phyloP scores from a whole-genome alignment of 2,797 vertebrate genomes.

The Ptychobarbus kaznakovi region DNA sequence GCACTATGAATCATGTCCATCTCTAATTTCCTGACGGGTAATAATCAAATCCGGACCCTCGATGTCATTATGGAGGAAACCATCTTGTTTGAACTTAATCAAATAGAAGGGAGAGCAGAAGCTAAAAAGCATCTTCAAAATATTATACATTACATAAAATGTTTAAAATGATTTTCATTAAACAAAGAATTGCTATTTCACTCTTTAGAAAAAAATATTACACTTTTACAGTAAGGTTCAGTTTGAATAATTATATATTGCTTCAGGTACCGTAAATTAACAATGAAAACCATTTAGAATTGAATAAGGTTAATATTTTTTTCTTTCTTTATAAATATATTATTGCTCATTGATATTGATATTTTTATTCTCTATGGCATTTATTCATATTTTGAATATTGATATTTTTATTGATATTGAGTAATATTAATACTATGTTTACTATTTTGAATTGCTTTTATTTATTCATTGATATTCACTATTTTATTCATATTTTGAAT shows the following conservation, averaged over 20 bases:
- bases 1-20: neutral
- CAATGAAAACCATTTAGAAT: neutral
- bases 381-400: neutral
- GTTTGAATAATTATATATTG: neutral
- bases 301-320: neutral
- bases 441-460: too few species aligned
- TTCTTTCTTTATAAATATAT: neutral
- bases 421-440: too few species aligned
- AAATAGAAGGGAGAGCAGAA: constrained; percentile 6
- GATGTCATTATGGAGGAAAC: constrained; percentile 16
- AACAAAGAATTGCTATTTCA: neutral
- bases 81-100: constrained; percentile 11
- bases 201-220: neutral
- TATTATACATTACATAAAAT: neutral
- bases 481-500: neutral
- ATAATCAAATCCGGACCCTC: neutral
- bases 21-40: neutral
- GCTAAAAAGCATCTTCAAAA: neutral
- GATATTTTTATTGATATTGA: too few species aligned
- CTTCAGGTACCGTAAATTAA: neutral
- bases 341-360: neutral
- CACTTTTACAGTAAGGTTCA: neutral
- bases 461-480: too few species aligned
- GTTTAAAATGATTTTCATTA: neutral
- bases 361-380: neutral